phyloP scores from a whole-genome alignment of 2,888 invertebrate genomes.

The Crepidodera aurea region DNA sequence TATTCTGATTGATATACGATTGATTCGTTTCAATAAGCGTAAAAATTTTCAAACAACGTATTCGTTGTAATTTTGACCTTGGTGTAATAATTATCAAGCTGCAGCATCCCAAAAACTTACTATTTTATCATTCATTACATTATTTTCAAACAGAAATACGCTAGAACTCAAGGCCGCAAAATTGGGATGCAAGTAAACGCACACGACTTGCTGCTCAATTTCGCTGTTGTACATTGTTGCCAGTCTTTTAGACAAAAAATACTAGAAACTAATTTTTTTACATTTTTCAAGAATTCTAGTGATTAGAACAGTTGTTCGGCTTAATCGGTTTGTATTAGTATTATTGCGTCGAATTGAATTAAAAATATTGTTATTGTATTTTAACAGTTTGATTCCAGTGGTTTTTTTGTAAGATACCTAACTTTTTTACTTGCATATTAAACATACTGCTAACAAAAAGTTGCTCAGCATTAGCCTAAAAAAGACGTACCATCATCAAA shows the following conservation, averaged over 20 bases:
- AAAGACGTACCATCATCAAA: too few relatives aligned
- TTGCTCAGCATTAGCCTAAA: too few relatives aligned
- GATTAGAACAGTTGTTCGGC: too few relatives aligned
- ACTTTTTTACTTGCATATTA: too few relatives aligned
- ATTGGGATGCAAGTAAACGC: conserved; percentile 11
- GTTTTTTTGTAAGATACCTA: too few relatives aligned
- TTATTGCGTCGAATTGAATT: too few relatives aligned
- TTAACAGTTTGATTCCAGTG: too few relatives aligned
- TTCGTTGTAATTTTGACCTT: neutral
- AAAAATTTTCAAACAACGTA: neutral
- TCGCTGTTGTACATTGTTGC: conserved; percentile 1
- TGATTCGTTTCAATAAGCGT: neutral
- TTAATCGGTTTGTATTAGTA: too few relatives aligned
- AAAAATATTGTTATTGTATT: too few relatives aligned
- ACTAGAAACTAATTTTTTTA: neutral
- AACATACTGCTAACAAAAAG: too few relatives aligned
- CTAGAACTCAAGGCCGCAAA: neutral
- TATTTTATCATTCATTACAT: conserved; percentile 17
- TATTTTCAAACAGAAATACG: neutral
- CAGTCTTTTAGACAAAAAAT: neutral
- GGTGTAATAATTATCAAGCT: neutral
- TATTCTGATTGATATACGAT: too few relatives aligned
- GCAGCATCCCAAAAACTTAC: conserved; percentile 8
- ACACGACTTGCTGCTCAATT: neutral
- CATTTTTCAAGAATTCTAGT: neutral